phyloP scores from a whole-genome alignment of 2,797 vertebrate genomes.

The Anas capensis region DNA sequence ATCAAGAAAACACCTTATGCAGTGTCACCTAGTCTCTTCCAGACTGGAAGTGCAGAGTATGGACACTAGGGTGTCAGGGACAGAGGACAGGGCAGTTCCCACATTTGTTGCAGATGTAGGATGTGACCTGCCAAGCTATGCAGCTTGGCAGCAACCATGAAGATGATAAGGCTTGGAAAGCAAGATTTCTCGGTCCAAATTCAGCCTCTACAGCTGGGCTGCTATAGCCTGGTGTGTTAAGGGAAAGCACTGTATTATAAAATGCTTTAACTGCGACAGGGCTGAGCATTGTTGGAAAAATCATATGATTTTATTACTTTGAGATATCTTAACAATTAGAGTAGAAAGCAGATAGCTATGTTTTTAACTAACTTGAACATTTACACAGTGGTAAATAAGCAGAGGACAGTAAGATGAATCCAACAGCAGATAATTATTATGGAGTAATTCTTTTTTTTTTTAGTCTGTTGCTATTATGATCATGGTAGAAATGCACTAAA shows the following conservation, averaged over 20 bases:
- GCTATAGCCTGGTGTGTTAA: not conserved
- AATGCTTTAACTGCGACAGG: not conserved
- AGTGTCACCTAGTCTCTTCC: not conserved
- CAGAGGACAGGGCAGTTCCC: not conserved
- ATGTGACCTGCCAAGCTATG: not conserved
- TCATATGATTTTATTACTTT: not conserved
- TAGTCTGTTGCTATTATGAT: not conserved
- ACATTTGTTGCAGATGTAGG: rapidly evolving
- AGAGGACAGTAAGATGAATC: not conserved
- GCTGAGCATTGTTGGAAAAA: not conserved
- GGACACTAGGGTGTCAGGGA: not conserved
- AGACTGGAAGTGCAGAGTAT: rapidly evolving
- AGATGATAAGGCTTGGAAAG: not conserved
- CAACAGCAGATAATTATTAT: not conserved
- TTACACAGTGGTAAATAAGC: not conserved
- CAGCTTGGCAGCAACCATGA: not conserved
- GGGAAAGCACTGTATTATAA: not conserved
- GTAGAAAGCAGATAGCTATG: not conserved
- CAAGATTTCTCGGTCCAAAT: not conserved
- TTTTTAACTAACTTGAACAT: not conserved
- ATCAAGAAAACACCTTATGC: not conserved
- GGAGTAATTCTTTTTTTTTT: not conserved
- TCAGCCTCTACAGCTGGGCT: not conserved
- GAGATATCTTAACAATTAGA: not conserved
- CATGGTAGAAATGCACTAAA: not conserved